Evolutionary conservation across 2,113 vertebrate species (phyloP).

Genomic region (Fregetta grallaria): DNA sequence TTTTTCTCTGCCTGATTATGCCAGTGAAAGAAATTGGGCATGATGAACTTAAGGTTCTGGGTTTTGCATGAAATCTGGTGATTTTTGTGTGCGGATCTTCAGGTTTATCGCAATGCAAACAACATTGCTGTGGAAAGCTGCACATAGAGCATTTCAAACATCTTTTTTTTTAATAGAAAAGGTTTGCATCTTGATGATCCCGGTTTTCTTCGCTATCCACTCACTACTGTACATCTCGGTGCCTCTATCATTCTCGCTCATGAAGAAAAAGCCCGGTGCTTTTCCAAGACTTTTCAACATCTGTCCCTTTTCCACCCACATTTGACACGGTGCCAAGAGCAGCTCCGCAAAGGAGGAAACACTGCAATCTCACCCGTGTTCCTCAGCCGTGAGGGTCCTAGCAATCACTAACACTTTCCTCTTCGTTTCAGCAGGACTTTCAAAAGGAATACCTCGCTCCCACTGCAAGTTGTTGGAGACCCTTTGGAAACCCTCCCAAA

Average conservation of each 20-base stretch:
- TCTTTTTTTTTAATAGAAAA: not conserved
- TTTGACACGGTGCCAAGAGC: not conserved
- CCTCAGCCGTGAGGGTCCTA: too few relatives aligned
- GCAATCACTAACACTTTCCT: fast-evolving
- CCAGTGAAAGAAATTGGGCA: not conserved
- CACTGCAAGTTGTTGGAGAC: too few relatives aligned
- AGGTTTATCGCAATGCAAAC: not conserved
- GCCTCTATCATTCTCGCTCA: not conserved
- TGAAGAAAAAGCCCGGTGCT: not conserved
- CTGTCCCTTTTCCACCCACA: not conserved
- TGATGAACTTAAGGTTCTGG: not conserved
- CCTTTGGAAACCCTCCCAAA: not conserved
- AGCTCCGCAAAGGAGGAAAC: not conserved
- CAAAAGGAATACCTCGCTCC: not conserved
- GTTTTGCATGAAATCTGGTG: not conserved
- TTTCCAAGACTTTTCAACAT: not conserved
- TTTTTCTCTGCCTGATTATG: too few relatives aligned
- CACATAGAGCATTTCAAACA: not conserved
- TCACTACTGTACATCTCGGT: not conserved
- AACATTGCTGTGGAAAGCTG: not conserved
- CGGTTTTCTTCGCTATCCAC: not conserved
- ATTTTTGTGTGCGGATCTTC: not conserved
- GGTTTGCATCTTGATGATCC: not conserved
- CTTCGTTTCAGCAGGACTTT: not conserved
- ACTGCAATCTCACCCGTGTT: not conserved